phyloP scores from a whole-genome alignment of 2,888 invertebrate genomes.

The Melitaea athalia region DNA sequence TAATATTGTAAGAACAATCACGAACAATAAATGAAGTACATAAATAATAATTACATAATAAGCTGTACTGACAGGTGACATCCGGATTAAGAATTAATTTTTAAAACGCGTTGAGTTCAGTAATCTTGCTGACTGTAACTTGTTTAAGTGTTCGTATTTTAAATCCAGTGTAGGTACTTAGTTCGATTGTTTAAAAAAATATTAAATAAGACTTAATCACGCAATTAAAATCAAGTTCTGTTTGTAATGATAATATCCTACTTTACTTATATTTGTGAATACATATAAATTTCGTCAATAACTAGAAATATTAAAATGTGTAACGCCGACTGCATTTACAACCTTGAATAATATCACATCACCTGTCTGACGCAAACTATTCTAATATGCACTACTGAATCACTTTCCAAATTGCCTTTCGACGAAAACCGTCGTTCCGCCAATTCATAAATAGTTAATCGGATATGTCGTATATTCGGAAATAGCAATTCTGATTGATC shows the following conservation, averaged over 20 bases:
- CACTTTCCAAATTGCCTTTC: conserved; percentile 20
- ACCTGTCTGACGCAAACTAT: conserved; percentile 16
- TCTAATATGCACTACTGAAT: conserved; percentile 30
- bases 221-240: no score
- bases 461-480: conserved; percentile 59
- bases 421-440: conserved; percentile 27
- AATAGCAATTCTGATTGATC: conserved; percentile 69
- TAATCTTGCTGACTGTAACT: background rate
- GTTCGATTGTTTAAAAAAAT: background rate
- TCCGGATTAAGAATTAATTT: background rate
- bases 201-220: background rate
- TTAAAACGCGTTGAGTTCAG: background rate
- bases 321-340: conserved; percentile 1
- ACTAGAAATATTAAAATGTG: conserved; percentile 1
- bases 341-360: conserved; percentile 11
- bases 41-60: background rate
- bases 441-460: conserved; percentile 38
- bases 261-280: conserved; percentile 3
- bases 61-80: background rate
- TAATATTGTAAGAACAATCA: conserved; percentile 5
- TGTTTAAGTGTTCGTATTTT: no score
- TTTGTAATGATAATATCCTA: background rate
- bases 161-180: background rate
- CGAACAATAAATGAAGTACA: background rate
- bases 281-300: background rate